Conservation (phyloP, 2,888 invertebrate species). For the Athetis lepigone region DNA sequence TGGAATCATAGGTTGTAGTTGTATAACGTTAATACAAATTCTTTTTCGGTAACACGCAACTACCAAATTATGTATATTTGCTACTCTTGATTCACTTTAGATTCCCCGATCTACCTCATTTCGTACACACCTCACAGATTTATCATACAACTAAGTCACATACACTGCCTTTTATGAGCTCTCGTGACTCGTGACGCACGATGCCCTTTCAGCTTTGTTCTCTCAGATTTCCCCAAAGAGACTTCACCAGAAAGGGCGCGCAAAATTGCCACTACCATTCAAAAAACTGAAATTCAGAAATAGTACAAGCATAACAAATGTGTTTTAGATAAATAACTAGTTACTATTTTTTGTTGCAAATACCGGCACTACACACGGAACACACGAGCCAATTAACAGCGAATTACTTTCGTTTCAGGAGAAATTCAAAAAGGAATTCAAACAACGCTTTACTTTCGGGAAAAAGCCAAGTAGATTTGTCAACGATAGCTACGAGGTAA, state of each 20-base stretch:
- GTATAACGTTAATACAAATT: slow-evolving; percentile 3
- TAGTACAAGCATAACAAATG: not conserved
- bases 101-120: slow-evolving; percentile 5
- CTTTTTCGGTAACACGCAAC: slow-evolving; percentile 24
- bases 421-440: slow-evolving; percentile 95
- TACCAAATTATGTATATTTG: slow-evolving; percentile 9
- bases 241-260: slow-evolving; percentile 23
- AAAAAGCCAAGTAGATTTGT: slow-evolving; percentile 82
- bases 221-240: slow-evolving; percentile 56
- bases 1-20: slow-evolving; percentile 24
- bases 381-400: slow-evolving; percentile 18
- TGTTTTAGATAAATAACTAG: not conserved
- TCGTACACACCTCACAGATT: slow-evolving; percentile 3
- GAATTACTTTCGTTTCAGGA: slow-evolving; percentile 89
- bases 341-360: not conserved
- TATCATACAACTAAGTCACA: slow-evolving; percentile 14
- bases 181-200: slow-evolving; percentile 20
- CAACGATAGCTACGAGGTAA: slow-evolving; percentile 88
- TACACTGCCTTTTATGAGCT: slow-evolving; percentile 22
- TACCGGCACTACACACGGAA: not conserved
- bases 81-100: slow-evolving; percentile 2
- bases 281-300: slow-evolving; percentile 17
- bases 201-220: slow-evolving; percentile 43
- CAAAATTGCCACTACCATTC: slow-evolving; percentile 20
- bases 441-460: slow-evolving; percentile 92